A percentile compares a stretch with the other conserved stretches of the same genome.
phyloP scores from a whole-genome alignment of 2,797 vertebrate genomes.

The Lophotriccus pileatus region DNA sequence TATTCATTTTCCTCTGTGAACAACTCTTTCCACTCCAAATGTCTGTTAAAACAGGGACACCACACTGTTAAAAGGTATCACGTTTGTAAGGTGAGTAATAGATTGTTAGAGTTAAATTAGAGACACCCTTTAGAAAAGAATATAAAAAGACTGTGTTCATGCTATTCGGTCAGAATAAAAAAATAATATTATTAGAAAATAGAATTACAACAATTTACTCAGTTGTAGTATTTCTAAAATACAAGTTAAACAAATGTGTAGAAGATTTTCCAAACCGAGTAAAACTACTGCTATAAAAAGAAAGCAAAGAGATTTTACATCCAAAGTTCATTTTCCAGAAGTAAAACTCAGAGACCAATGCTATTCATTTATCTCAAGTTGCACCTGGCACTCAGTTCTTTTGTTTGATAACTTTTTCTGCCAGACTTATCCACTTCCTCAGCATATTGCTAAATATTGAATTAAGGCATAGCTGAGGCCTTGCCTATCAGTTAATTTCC shows the following conservation, averaged over 20 bases:
- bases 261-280: not conserved
- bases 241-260: not conserved
- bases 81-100: not conserved
- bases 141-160: not conserved
- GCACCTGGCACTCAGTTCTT: not conserved
- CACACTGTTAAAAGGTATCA: not conserved
- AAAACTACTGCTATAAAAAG: not conserved
- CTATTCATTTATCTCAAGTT: not conserved
- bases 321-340: not conserved
- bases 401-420: not conserved
- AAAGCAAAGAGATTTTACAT: not conserved
- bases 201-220: not conserved
- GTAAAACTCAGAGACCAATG: not conserved
- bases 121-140: not conserved
- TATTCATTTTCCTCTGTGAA: not conserved
- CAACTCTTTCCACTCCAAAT: not conserved
- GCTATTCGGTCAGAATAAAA: not conserved
- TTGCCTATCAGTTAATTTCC: constrained; percentile 25
- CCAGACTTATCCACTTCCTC: not conserved
- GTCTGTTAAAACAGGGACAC: not conserved
- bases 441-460: not conserved
- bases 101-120: not conserved
- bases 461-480: not conserved
- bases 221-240: not conserved
- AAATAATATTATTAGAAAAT: not conserved